Conservation (phyloP, 2,797 vertebrate species). For the Parauchenoglanis punctatus region DNA sequence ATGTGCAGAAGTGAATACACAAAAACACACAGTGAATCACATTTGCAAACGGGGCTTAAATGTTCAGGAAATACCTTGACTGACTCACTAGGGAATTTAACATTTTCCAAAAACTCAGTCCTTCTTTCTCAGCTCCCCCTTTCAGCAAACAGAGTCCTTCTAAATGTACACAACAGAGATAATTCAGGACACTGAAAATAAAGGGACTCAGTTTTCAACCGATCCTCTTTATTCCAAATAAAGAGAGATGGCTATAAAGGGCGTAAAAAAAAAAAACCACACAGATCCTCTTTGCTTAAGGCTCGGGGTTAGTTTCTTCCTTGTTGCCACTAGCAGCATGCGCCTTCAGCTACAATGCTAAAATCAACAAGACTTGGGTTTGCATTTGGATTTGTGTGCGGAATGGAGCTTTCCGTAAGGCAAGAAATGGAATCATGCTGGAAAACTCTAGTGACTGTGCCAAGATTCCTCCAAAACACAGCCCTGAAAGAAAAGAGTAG, state of each 20-base stretch:
- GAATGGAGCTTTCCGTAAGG: slow-evolving; percentile 40
- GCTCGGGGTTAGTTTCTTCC: neutral
- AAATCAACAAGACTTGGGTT: slow-evolving; percentile 43
- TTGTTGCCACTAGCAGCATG: slow-evolving; percentile 32
- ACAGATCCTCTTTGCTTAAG: slow-evolving; percentile 28
- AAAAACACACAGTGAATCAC: slow-evolving; percentile 8
- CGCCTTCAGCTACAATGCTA: slow-evolving; percentile 28
- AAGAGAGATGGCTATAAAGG: slow-evolving; percentile 24
- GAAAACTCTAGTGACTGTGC: slow-evolving; percentile 26
- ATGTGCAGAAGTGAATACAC: neutral
- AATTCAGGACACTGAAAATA: slow-evolving; percentile 43
- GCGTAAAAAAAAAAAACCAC: neutral
- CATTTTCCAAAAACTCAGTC: slow-evolving; percentile 49
- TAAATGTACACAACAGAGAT: slow-evolving; percentile 40
- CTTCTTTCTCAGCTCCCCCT: slow-evolving; percentile 23
- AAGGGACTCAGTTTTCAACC: slow-evolving; percentile 40
- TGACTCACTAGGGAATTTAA: slow-evolving; percentile 50
- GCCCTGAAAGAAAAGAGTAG: slow-evolving; percentile 7
- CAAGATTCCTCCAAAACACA: slow-evolving; percentile 37
- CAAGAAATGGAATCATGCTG: slow-evolving; percentile 50
- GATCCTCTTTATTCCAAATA: slow-evolving; percentile 26
- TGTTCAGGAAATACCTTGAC: slow-evolving; percentile 45
- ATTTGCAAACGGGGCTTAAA: slow-evolving; percentile 27
- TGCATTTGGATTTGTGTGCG: slow-evolving; percentile 26
- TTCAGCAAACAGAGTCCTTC: slow-evolving; percentile 36